Percentiles rank a stretch among this genome's conserved stretches.
Evolutionary conservation across 2,113 vertebrate species (phyloP).

Genomic region (Meles meles): DNA sequence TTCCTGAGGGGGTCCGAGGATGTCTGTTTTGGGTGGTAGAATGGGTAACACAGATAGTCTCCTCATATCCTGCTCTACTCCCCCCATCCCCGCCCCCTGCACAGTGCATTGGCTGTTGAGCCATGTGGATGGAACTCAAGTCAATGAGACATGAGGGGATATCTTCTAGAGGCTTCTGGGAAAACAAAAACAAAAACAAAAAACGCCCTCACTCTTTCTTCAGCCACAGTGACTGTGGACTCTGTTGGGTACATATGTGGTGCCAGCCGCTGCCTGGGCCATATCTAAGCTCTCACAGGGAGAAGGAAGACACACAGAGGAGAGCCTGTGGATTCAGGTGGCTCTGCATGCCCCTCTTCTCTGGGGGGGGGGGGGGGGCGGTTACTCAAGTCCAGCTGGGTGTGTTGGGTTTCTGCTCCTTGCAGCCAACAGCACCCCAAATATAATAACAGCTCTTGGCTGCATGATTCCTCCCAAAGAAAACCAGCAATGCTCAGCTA

Average conservation of each 20-base stretch:
- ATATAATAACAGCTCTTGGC: neutral
- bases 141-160: too few species aligned
- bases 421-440: too few species aligned
- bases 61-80: accelerated
- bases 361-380: neutral
- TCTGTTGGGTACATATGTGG: accelerated
- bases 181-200: too few species aligned
- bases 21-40: neutral
- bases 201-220: accelerated
- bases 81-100: accelerated
- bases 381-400: neutral
- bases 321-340: neutral
- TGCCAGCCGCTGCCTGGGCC: accelerated
- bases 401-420: neutral
- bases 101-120: too few species aligned
- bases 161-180: neutral
- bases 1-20: too few species aligned
- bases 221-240: neutral
- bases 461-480: too few species aligned
- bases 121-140: accelerated
- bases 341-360: accelerated
- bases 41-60: accelerated
- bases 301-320: neutral
- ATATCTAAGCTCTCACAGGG: neutral
- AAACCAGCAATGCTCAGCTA: accelerated